phyloP scores from a whole-genome alignment of 1,140 invertebrate genomes.

The Trichonephila inaurata region DNA sequence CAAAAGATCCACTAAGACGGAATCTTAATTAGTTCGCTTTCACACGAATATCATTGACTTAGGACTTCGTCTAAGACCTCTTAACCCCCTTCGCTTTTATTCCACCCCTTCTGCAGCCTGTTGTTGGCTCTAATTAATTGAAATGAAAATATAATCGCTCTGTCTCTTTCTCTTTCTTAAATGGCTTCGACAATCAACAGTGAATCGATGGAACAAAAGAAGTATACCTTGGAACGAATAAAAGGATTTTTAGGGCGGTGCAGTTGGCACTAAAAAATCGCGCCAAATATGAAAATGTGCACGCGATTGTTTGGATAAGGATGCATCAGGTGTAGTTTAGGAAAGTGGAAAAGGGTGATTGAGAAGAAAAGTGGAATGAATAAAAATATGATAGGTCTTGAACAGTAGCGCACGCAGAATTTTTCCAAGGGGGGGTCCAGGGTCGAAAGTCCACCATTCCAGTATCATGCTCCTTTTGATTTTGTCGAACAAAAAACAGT shows the following conservation, averaged over 20 bases:
- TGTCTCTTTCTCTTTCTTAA: constrained; percentile 10
- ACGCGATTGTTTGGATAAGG: constrained; percentile 21
- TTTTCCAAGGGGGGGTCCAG: too few relatives aligned
- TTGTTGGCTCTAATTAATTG: constrained; percentile 61
- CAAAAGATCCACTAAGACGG: not conserved
- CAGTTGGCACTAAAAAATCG: not conserved
- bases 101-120: not conserved
- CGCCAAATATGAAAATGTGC: constrained; percentile 36
- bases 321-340: not conserved
- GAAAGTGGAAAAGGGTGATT: not conserved
- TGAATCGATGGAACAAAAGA: constrained; percentile 10
- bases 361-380: constrained; percentile 31
- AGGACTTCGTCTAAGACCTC: constrained; percentile 45
- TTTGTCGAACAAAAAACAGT: too few relatives aligned
- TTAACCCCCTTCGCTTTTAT: not conserved
- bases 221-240: not conserved
- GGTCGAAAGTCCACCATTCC: too few relatives aligned
- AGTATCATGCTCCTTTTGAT: too few relatives aligned
- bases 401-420: too few relatives aligned
- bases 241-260: constrained; percentile 15
- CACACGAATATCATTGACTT: constrained; percentile 53
- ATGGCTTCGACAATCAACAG: not conserved
- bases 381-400: not conserved
- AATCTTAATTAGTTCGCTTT: constrained; percentile 70
- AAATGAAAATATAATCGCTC: constrained; percentile 71